Evolutionary conservation across 2,797 vertebrate species (phyloP).

Genomic region (Capromys pilorides): DNA sequence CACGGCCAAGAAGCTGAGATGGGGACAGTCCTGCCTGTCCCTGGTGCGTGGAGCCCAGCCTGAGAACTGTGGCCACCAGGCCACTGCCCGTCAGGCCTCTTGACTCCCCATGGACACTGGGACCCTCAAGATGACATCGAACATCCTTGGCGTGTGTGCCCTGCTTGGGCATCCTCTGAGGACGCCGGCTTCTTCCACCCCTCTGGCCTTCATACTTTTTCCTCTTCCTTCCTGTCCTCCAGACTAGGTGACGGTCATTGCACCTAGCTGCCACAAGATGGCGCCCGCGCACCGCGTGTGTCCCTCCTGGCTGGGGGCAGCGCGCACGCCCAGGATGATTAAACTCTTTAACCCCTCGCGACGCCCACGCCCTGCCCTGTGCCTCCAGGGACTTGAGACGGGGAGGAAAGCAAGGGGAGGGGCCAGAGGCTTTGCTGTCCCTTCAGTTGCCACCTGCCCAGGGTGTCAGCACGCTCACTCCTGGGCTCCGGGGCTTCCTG

Average conservation of each 20-base stretch:
- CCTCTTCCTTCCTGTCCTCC: background rate
- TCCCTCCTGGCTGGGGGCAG: too few relatives aligned
- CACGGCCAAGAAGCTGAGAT: too few relatives aligned
- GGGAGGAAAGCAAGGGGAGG: background rate
- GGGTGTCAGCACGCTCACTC: background rate
- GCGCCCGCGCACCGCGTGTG: conserved; percentile 28
- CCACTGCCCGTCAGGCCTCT: background rate
- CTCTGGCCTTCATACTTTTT: background rate
- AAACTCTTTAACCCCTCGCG: background rate
- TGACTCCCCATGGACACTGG: background rate
- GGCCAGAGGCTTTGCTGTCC: background rate
- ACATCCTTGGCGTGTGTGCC: background rate
- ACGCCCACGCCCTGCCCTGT: background rate
- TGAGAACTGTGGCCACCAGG: background rate
- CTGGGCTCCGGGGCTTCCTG: background rate
- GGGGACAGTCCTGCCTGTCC: too few relatives aligned
- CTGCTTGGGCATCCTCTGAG: background rate
- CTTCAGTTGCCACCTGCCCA: background rate
- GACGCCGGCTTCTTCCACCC: background rate
- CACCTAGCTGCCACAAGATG: conserved; percentile 66
- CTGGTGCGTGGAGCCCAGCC: background rate
- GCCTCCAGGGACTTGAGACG: conserved; percentile 8
- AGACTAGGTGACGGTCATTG: background rate
- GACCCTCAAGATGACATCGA: background rate
- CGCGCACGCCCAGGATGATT: background rate